These are phyloP conservation scores for Magallana nippona DNA, from an alignment of 2,888 invertebrate species.

Conservation along the genomic window DNA sequence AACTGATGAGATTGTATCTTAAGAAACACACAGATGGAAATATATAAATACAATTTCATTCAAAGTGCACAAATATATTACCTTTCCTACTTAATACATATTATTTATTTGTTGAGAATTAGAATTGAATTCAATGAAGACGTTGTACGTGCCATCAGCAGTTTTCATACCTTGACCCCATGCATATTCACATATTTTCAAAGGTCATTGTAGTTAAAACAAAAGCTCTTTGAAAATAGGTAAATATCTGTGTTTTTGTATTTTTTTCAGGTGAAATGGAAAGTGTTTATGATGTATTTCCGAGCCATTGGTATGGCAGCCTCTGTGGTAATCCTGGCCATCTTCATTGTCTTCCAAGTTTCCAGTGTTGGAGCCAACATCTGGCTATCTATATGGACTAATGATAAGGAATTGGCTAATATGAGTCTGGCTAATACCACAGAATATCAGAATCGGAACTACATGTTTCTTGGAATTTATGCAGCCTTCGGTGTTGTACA, in stretches of 20 bases:
- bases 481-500: constrained; percentile 76
- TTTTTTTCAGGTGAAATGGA: constrained; percentile 86
- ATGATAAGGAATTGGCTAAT: constrained; percentile 69
- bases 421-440: constrained; percentile 59
- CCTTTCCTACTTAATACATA: too few species aligned
- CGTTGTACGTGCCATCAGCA: too few species aligned
- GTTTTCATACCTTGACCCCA: too few species aligned
- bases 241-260: neutral
- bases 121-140: too few species aligned
- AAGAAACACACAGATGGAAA: too few species aligned
- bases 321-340: constrained; percentile 88
- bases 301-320: constrained; percentile 88
- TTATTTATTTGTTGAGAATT: too few species aligned
- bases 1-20: too few species aligned
- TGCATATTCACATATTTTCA: too few species aligned
- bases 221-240: too few species aligned
- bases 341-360: constrained; percentile 73
- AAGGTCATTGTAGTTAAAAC: too few species aligned
- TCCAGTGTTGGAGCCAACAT: constrained; percentile 72
- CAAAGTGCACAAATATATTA: too few species aligned
- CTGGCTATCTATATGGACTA: constrained; percentile 78
- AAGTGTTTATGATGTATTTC: constrained; percentile 93
- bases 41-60: too few species aligned
- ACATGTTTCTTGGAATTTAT: constrained; percentile 81
- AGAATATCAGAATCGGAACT: constrained; percentile 61